phyloP scores from a whole-genome alignment of 2,797 vertebrate species.

The Cuniculus paca region DNA sequence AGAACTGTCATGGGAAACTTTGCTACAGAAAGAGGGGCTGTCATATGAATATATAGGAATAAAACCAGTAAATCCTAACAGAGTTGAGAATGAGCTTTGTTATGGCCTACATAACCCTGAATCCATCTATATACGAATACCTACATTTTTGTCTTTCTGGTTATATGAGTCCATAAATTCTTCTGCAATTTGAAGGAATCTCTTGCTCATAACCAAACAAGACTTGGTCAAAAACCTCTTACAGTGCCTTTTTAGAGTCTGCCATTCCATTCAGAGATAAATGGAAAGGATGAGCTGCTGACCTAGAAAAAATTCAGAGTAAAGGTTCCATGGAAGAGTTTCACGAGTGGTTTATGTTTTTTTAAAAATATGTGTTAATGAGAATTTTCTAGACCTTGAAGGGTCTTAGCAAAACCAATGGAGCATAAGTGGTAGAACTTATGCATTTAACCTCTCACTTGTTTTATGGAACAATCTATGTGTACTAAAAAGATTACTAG shows the following conservation, averaged over 20 bases:
- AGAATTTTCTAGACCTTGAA: neutral
- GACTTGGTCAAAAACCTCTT: neutral
- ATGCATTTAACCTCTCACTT: neutral
- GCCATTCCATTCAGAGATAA: neutral
- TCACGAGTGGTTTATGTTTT: neutral
- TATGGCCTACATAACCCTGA: neutral
- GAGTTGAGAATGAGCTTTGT: neutral
- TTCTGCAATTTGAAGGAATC: neutral
- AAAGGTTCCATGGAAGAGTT: neutral
- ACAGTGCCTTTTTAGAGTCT: neutral
- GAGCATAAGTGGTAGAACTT: neutral
- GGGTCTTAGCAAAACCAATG: neutral
- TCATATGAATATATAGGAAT: neutral
- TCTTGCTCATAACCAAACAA: slow-evolving; percentile 2
- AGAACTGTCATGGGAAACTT: neutral
- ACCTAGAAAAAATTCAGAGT: neutral
- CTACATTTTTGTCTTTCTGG: neutral
- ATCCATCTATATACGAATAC: neutral
- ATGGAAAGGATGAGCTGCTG: neutral
- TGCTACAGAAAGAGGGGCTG: neutral
- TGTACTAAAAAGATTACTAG: neutral
- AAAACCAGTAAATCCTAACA: neutral
- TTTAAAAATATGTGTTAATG: neutral
- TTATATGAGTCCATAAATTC: neutral
- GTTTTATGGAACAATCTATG: neutral